A percentile compares a stretch with the other conserved stretches of the same genome.
phyloP scores from a whole-genome alignment of 2,797 vertebrate species.

The Chelmon rostratus region DNA sequence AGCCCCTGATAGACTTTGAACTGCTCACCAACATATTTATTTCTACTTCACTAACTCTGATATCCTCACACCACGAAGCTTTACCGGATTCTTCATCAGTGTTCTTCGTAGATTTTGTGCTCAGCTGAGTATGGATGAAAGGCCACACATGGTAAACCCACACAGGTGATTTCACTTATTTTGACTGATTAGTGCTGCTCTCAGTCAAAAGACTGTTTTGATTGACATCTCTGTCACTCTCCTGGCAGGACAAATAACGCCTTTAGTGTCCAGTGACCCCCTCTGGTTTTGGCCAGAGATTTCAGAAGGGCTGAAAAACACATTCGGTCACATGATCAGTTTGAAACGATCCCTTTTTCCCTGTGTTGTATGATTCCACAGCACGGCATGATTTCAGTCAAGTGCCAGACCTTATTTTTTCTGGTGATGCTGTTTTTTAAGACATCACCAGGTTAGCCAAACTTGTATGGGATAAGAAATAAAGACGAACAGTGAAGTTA shows the following conservation, averaged over 20 bases:
- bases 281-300: neutral
- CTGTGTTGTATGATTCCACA: neutral
- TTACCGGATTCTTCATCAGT: neutral
- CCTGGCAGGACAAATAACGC: no score
- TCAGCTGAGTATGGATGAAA: neutral
- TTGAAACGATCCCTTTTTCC: no score
- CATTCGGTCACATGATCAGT: neutral
- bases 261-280: no score
- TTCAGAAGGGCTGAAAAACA: neutral
- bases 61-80: neutral
- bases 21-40: slow-evolving; percentile 32
- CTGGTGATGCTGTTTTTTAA: neutral
- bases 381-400: neutral
- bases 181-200: no score
- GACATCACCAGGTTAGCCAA: neutral
- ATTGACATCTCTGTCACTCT: no score
- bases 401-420: neutral
- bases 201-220: no score
- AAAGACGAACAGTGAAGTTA: neutral
- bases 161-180: no score
- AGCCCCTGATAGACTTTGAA: slow-evolving; percentile 41
- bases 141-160: neutral
- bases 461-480: neutral
- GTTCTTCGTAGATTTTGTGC: neutral
- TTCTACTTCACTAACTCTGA: neutral